These are phyloP conservation scores for Hepsetus odoe DNA, from an alignment of 2,113 vertebrate species.

Conservation along the genomic window DNA sequence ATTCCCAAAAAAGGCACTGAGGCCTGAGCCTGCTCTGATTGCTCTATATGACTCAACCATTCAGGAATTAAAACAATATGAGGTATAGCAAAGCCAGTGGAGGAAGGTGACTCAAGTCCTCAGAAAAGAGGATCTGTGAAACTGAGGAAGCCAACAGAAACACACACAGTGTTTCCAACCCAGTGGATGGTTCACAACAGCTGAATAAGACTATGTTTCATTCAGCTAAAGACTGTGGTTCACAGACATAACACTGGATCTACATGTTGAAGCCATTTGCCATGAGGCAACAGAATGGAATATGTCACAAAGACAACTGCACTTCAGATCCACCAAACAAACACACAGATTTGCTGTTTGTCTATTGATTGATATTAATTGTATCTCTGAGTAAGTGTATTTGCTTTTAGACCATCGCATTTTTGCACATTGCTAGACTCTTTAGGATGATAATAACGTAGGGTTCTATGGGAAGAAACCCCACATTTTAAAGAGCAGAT, in stretches of 20 bases:
- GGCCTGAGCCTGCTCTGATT: slow-evolving; percentile 88
- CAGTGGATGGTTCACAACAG: not conserved
- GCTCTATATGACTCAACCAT: slow-evolving; percentile 94
- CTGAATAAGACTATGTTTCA: not conserved
- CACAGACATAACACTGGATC: not conserved
- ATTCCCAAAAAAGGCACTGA: slow-evolving; percentile 99
- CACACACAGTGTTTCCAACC: not conserved
- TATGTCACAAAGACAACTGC: not conserved
- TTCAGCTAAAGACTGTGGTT: not conserved
- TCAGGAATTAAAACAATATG: slow-evolving; percentile 95
- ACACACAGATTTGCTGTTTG: not conserved
- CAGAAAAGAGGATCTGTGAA: slow-evolving; percentile 30
- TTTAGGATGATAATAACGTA: not conserved
- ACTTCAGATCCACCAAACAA: not conserved
- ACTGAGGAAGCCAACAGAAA: slow-evolving; percentile 19
- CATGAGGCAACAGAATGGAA: not conserved
- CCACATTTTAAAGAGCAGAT: not conserved
- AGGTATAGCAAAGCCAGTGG: slow-evolving; percentile 76
- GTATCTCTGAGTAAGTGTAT: not conserved
- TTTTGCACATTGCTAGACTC: not conserved
- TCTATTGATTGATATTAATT: not conserved
- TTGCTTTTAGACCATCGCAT: not conserved
- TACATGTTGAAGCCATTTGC: not conserved
- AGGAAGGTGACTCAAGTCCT: slow-evolving; percentile 24
- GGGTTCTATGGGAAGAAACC: not conserved